Percentiles rank a stretch among this genome's conserved stretches.
Evolutionary conservation across 2,113 vertebrate genomes (phyloP).

Genomic region (Crotalus helleri): DNA sequence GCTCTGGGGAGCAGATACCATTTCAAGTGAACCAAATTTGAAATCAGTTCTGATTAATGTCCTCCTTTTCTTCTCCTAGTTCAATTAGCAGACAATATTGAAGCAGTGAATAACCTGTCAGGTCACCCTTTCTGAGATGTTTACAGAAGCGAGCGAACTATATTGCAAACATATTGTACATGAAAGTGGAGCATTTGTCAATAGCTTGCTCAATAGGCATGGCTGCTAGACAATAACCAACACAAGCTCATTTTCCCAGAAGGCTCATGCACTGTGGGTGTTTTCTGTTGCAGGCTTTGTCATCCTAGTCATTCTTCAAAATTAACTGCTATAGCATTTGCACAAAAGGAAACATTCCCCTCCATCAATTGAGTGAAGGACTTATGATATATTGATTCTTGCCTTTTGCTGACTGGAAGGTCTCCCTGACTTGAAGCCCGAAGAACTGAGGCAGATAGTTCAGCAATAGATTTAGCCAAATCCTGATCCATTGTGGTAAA

Average conservation of each 20-base stretch:
- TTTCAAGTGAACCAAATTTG: slow-evolving; percentile 62
- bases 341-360: not conserved
- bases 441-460: not conserved
- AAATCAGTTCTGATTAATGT: slow-evolving; percentile 69
- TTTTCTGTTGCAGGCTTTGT: slow-evolving; percentile 33
- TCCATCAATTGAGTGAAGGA: not conserved
- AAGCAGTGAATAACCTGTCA: slow-evolving; percentile 68
- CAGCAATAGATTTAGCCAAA: not conserved
- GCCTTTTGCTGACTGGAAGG: not conserved
- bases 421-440: not conserved
- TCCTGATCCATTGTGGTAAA: not conserved
- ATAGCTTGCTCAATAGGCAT: slow-evolving; percentile 9
- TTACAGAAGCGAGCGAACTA: slow-evolving; percentile 60
- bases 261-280: not conserved
- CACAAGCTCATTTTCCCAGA: slow-evolving; percentile 3
- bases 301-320: not conserved
- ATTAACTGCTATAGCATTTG: slow-evolving; percentile 19
- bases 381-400: not conserved
- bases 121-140: slow-evolving; percentile 48
- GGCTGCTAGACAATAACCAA: slow-evolving; percentile 39
- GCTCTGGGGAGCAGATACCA: slow-evolving; percentile 41
- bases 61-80: slow-evolving; percentile 59
- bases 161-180: slow-evolving; percentile 53
- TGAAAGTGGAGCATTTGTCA: slow-evolving; percentile 51
- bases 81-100: slow-evolving; percentile 71